Conservation (phyloP, 2,888 invertebrate genomes). For the Congeria kusceri region DNA sequence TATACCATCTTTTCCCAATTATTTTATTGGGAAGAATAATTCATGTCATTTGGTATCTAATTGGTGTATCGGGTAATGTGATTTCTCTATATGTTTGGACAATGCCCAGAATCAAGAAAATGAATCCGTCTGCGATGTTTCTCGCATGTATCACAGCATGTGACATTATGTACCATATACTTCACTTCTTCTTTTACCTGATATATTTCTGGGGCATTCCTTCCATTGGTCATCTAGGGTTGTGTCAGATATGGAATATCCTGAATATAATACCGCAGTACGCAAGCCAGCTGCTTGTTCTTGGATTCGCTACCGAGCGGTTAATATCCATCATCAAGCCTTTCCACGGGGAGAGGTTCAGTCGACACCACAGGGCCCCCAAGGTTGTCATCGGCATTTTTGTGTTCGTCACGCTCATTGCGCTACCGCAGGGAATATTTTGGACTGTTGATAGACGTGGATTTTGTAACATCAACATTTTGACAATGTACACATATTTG, state of each 20-base stretch:
- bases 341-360: slow-evolving; percentile 80
- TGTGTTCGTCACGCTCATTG: slow-evolving; percentile 65
- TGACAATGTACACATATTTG: slow-evolving; percentile 62
- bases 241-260: slow-evolving; percentile 81
- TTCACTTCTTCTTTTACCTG: slow-evolving; percentile 81
- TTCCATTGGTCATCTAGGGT: slow-evolving; percentile 70
- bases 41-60: slow-evolving; percentile 81
- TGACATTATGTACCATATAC: slow-evolving; percentile 78
- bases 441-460: slow-evolving; percentile 74
- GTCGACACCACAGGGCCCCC: slow-evolving; percentile 76
- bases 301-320: slow-evolving; percentile 83
- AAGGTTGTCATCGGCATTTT: slow-evolving; percentile 75
- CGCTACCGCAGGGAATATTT: slow-evolving; percentile 80
- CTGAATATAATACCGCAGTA: slow-evolving; percentile 81
- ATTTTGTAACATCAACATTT: slow-evolving; percentile 60
- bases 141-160: slow-evolving; percentile 80
- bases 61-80: slow-evolving; percentile 82
- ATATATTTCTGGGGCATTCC: slow-evolving; percentile 81
- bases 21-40: slow-evolving; percentile 77
- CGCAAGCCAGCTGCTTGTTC: slow-evolving; percentile 81
- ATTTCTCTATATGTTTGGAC: slow-evolving; percentile 82
- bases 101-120: slow-evolving; percentile 77
- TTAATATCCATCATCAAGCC: slow-evolving; percentile 82
- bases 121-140: slow-evolving; percentile 83
- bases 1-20: slow-evolving; percentile 65